Base-by-base conservation (phyloP, 1,140 invertebrate genomes). In the Brachionus manjavacas region DNA sequence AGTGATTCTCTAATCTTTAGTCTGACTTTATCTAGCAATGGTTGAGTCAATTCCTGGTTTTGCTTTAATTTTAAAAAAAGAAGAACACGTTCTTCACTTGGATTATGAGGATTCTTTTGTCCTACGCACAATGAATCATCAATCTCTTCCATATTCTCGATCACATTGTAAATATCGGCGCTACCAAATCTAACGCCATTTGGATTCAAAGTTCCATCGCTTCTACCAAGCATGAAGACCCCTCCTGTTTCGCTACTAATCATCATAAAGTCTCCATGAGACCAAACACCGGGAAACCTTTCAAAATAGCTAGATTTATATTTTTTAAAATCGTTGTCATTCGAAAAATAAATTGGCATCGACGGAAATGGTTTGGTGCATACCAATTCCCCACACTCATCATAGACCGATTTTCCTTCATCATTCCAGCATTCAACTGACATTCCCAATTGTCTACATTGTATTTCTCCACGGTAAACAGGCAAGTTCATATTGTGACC, bases 191-290 rank as follows among this genome's bases (percentile, higher is more conserved):
- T 86, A 4, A 92, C 91, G 43, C 92, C 92, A 88, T 91, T 91
- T 25, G 92, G 91, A 88, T 92, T 92, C n/a, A 92, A 86, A 1
- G 91, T 92, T 0, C 91, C 91, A 88, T 92, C 92, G 88, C 91
- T 90, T 86, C 91, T 86, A 9, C 92, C 92, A 4, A 92, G 86
- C 91, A 92, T 92, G 9, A 90, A 86, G 46, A 92, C 89, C 20
- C 92, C 92, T 11, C 89, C 90, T 6, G 92, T 92, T 16, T 86
- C 72, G 14, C 88, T 88, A 87, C 91, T 91, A 49, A 92, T 89
- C 64, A 87, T 85, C 85, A 91, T 91, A 86, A 90, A 92, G 86
- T 92, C 92, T n/a, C 91, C 91, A 87, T 92, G 92, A 9, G 90
- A 88, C 91, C 91, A 92, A 7, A 91, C 88, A 86, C 90, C 88